These are phyloP conservation scores for Oncorhynchus nerka DNA, from an alignment of 2,113 vertebrate genomes.

Conservation along the genomic window DNA sequence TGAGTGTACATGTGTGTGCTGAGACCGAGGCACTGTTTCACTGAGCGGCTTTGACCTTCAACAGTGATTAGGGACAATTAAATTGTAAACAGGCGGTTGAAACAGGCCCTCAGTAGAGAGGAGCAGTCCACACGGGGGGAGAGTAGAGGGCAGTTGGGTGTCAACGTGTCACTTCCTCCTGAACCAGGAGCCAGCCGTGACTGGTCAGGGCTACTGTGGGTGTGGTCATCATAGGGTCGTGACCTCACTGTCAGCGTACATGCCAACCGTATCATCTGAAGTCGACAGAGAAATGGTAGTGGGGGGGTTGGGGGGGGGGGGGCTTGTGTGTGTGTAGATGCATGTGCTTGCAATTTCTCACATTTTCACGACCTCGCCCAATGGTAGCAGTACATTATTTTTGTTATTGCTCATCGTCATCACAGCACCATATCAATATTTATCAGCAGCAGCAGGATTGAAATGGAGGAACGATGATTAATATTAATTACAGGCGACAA, in stretches of 20 bases:
- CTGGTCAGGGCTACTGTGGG: no score
- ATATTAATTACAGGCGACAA: constrained; percentile 60
- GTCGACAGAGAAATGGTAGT: not conserved
- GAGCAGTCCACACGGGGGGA: not conserved
- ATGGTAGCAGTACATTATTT: not conserved
- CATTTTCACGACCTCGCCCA: not conserved
- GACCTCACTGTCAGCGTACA: no score
- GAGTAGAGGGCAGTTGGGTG: no score
- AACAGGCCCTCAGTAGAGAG: constrained; percentile 9
- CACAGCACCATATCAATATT: constrained; percentile 36
- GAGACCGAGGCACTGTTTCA: constrained; percentile 38
- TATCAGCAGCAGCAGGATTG: constrained; percentile 41
- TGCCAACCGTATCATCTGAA: not conserved
- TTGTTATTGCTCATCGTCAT: constrained; percentile 17
- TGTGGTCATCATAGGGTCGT: no score
- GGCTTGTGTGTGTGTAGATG: not conserved
- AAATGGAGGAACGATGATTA: constrained; percentile 33
- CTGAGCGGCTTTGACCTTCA: constrained; percentile 65
- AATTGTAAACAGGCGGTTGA: constrained; percentile 44
- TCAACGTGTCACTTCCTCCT: no score
- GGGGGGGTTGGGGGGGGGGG: not conserved
- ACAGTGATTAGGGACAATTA: constrained; percentile 67
- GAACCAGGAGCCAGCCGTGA: no score
- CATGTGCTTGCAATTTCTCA: not conserved
- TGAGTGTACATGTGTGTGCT: constrained; percentile 2